Base-by-base conservation (phyloP, 1,140 invertebrate genomes). In the Solenopsis invicta region DNA sequence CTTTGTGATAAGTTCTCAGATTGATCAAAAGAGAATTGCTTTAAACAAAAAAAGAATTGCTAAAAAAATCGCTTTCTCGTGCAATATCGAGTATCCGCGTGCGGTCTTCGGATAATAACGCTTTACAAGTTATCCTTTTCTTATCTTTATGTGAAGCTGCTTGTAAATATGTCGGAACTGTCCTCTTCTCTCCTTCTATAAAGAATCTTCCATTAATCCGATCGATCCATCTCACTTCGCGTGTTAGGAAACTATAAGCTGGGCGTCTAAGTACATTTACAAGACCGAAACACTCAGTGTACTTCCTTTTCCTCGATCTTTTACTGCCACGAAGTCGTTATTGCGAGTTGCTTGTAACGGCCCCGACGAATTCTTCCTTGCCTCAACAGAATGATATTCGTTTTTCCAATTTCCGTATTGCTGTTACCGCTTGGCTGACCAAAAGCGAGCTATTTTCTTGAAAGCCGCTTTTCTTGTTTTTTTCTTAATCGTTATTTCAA, bases 171-270 rank as follows among this genome's bases (percentile, higher is more conserved):
- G 41, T 64, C 24, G 41, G 16, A 18, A 48, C 24, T 48, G 16
- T 64, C 50, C 41, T 50, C 16, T 41, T 18, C 9, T 29, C 18
- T 41, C 13, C 34, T 41, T 16, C 37, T 71, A 24, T 29, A 81
- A 24, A 71, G 37, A 82, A 82, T 74, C 18, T 82, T 82, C 52
- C 41, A 74, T 82, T 81, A 81, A 81, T 82, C 54, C 34, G 21
- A 61, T 81, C 80, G 69, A 74, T 74, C 10, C 41, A 59, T 82
- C 80, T 82, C 54, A 61, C 24, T 71, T 84, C 80, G 54, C 69
- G 54, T 84, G 67, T 84, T 74, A 61, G 67, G 56, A 74, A 84
- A 74, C 69, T 84, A 84, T 84, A 74, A 84, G 80, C 37, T 72
- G 34, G 37, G 18, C 54, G 29, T 16, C 24, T 61, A 72, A 74